Evolutionary conservation across 2,113 vertebrate genomes (phyloP).

Genomic region (Benitochromis conjunctus): DNA sequence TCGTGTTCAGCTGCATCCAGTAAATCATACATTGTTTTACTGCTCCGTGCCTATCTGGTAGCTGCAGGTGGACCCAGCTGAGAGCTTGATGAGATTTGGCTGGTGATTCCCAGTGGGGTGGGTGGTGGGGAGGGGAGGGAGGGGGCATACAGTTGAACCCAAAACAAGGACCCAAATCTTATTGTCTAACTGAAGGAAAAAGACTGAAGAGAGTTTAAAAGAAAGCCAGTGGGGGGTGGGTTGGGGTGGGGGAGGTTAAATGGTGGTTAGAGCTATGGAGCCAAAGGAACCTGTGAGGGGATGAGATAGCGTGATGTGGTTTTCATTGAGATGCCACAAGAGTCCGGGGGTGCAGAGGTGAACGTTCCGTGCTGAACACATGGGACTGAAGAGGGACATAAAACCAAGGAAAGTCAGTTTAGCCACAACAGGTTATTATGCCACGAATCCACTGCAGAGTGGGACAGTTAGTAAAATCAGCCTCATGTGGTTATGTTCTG

Average conservation of each 20-base stretch:
- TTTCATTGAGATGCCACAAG: conserved; percentile 53
- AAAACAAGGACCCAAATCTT: conserved; percentile 27
- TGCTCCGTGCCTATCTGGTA: conserved; percentile 52
- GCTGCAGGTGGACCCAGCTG: conserved; percentile 49
- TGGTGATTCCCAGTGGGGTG: not conserved
- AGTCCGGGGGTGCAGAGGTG: conserved; percentile 18
- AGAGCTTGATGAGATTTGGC: conserved; percentile 15
- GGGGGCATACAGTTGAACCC: not conserved
- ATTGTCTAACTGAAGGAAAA: conserved; percentile 10
- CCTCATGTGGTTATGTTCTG: not conserved
- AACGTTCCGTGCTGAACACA: not conserved
- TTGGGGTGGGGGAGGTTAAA: not conserved
- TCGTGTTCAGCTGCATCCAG: conserved; percentile 33
- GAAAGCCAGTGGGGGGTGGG: not conserved
- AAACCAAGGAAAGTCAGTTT: conserved; percentile 53
- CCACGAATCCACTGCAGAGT: not conserved
- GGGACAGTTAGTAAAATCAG: not conserved
- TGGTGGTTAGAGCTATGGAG: conserved; percentile 52
- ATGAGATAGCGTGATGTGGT: conserved; percentile 70
- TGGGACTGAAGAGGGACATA: conserved; percentile 4
- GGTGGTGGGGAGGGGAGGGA: not conserved
- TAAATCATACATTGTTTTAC: conserved; percentile 66
- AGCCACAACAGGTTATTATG: conserved; percentile 36
- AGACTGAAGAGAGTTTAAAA: conserved; percentile 8
- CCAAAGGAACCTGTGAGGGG: conserved; percentile 69